Evolutionary conservation across 2,113 vertebrate genomes (phyloP).

Genomic region (Triplophysa rosa): DNA sequence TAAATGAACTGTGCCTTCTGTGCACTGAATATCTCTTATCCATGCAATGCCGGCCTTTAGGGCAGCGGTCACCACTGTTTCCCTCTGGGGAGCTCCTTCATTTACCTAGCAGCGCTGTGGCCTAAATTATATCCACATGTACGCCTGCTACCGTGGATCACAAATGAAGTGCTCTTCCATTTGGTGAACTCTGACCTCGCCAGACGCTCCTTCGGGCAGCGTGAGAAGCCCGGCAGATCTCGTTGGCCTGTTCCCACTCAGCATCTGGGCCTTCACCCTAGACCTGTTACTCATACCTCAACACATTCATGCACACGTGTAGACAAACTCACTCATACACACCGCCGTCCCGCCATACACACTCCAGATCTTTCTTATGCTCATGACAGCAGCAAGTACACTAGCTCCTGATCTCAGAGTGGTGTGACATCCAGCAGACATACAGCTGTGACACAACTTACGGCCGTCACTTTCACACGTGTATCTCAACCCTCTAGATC

Average conservation of each 20-base stretch:
- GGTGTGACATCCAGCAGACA: not conserved
- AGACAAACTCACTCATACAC: constrained; percentile 17
- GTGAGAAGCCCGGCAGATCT: constrained; percentile 49
- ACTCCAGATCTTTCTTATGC: not conserved
- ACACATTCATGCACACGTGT: constrained; percentile 26
- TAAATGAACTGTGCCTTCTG: not conserved
- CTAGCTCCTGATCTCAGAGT: not conserved
- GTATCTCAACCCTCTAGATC: too few relatives aligned
- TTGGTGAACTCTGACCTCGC: constrained; percentile 56
- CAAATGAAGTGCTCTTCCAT: constrained; percentile 65
- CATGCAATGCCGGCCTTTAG: constrained; percentile 29
- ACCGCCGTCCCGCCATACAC: not conserved
- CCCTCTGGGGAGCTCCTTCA: constrained; percentile 35
- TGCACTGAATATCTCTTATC: constrained; percentile 20
- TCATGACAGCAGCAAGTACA: not conserved
- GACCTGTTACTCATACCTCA: constrained; percentile 13
- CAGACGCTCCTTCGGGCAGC: constrained; percentile 52
- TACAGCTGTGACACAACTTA: too few relatives aligned
- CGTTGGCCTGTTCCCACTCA: constrained; percentile 54
- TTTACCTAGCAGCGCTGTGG: constrained; percentile 63
- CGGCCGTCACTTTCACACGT: too few relatives aligned
- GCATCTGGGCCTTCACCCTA: constrained; percentile 53
- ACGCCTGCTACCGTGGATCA: constrained; percentile 61
- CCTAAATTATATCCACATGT: constrained; percentile 72
- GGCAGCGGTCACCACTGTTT: constrained; percentile 33